Evolutionary conservation across 2,888 invertebrate genomes (phyloP).

Genomic region (Drosophila kuntzei): DNA sequence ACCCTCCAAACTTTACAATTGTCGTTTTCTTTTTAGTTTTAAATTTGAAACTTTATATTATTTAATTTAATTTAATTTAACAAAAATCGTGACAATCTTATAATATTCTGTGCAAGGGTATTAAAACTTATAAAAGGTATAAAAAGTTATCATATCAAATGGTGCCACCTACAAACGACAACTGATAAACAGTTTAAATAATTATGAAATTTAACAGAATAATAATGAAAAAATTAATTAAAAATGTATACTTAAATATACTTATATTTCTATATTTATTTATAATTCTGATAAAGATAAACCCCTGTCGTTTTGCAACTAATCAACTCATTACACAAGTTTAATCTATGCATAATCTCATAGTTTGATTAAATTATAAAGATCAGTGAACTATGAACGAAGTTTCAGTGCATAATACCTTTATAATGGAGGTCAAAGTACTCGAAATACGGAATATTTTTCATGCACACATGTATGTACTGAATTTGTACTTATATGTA

Average conservation of each 20-base stretch:
- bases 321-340: neutral
- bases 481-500: constrained; percentile 4
- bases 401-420: neutral
- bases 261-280: constrained; percentile 3
- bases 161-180: neutral
- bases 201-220: neutral
- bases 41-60: neutral
- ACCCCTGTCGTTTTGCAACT: neutral
- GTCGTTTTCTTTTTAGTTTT: too few species aligned
- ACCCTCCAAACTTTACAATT: too few species aligned
- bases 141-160: neutral
- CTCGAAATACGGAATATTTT: constrained; percentile 1
- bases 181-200: constrained; percentile 1
- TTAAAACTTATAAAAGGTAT: neutral
- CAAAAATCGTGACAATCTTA: neutral
- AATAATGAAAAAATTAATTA: neutral
- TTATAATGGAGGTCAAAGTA: constrained; percentile 48
- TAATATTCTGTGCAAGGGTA: neutral
- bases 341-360: constrained; percentile 33
- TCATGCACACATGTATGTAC: neutral
- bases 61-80: too few species aligned
- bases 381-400: constrained; percentile 1
- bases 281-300: neutral
- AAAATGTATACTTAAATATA: neutral
- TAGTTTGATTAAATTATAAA: constrained; percentile 8